Evolutionary conservation across 1,140 invertebrate species (phyloP).

Genomic region (Neodiprion lecontei): DNA sequence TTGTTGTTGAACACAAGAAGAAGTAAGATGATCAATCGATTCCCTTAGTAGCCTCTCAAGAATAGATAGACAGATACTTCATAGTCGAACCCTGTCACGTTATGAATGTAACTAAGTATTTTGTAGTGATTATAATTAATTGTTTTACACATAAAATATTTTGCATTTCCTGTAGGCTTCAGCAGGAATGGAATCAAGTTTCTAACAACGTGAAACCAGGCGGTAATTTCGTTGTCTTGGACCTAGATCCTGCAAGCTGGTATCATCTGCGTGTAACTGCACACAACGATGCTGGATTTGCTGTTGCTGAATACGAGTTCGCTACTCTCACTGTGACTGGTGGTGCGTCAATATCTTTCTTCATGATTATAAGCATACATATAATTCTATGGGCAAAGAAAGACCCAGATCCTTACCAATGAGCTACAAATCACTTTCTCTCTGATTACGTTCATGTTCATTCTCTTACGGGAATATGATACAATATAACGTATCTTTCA

Average conservation of each 20-base stretch:
- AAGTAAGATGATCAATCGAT: slow-evolving; percentile 67
- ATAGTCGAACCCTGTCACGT: not conserved
- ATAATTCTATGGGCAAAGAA: slow-evolving; percentile 30
- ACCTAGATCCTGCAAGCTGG: slow-evolving; percentile 92
- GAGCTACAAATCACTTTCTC: not conserved
- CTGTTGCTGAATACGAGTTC: slow-evolving; percentile 93
- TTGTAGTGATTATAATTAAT: not conserved
- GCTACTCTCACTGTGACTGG: slow-evolving; percentile 93
- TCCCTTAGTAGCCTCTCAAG: not conserved
- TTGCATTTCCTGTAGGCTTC: slow-evolving; percentile 63
- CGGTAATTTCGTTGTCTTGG: slow-evolving; percentile 89
- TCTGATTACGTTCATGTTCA: too few species aligned
- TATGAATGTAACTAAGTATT: not conserved
- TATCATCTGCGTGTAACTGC: slow-evolving; percentile 91
- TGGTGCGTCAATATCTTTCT: slow-evolving; percentile 68
- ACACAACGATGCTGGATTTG: slow-evolving; percentile 95
- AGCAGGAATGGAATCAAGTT: slow-evolving; percentile 90
- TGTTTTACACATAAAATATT: slow-evolving; percentile 28
- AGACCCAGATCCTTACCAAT: not conserved
- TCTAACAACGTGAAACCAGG: slow-evolving; percentile 91
- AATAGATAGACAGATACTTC: slow-evolving; percentile 18
- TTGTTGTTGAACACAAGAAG: slow-evolving; percentile 94
- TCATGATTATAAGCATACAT: slow-evolving; percentile 53
- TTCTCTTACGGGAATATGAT: too few species aligned
- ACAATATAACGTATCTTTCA: too few species aligned